Evolutionary conservation across 2,797 vertebrate species (phyloP), one percentile per base, ranked within the genome.

Genomic region (Sebastes elongatus): DNA sequence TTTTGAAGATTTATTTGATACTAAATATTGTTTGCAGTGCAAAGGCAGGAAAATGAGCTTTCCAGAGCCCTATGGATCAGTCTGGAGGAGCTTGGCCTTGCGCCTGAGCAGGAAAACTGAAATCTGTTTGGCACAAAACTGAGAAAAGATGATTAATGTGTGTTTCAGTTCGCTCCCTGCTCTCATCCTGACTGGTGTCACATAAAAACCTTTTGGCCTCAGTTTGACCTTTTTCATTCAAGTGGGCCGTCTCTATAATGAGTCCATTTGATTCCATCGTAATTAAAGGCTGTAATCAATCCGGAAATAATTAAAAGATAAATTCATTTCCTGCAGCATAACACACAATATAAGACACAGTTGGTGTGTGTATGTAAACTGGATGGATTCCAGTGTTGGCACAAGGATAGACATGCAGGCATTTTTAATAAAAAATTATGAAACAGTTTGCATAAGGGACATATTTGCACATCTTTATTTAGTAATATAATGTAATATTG

Each of bases 31-130:
- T 69, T 71, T 71, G 55, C 23, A 23, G 23, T 64, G 33, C 22
- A 65, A 81, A 86, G 32, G 49, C 85, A 84, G 85, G 71, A 86
- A 82, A 87, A 93, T 80, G 35, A 90, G 86, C 73, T 91, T 82
- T 89, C 76, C 92, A 91, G 90, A 93, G 86, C 86, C 86, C 67
- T 81, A 72, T 68, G 84, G 85, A 83, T 94, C 86, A 84, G 73
- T 75, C 74, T 62, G 80, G 64, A 86, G 81, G 71, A 57, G 71
- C 55, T 82, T 88, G 87, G 89, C 84, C 33, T 79, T 38, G 6
- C 53, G 81, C 87, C 88, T 73, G 73, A 85, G 61, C 59, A 71
- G 76, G 76, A 71, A 92, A 91, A 71, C 78, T 81, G 57, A 82
- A 85, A 90, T 82, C 82, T 88, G 85, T 80, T 79, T 82, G 64